phyloP scores from a whole-genome alignment of 2,888 invertebrate genomes.

The Pyrochroa serraticornis region DNA sequence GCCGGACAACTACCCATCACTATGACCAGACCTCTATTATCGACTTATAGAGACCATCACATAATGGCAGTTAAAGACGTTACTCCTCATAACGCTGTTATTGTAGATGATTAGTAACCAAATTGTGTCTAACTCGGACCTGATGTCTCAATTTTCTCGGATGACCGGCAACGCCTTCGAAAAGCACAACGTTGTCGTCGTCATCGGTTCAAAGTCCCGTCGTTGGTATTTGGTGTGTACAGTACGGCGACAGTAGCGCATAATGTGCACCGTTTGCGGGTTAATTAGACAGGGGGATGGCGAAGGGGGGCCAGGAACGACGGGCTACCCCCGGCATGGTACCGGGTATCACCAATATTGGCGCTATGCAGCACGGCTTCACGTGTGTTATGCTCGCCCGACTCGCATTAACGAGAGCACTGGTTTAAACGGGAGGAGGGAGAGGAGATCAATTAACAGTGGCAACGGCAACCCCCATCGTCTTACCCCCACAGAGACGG shows the following conservation, averaged over 20 bases:
- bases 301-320: slow-evolving; percentile 32
- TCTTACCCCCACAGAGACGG: slow-evolving; percentile 46
- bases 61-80: no score
- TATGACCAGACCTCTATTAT: no score
- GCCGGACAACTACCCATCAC: no score
- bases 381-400: slow-evolving; percentile 47
- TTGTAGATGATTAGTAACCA: not conserved
- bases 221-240: slow-evolving; percentile 17
- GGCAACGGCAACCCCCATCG: slow-evolving; percentile 43
- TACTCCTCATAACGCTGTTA: not conserved
- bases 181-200: no score
- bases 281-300: slow-evolving; percentile 53
- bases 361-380: slow-evolving; percentile 54
- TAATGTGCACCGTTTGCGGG: slow-evolving; percentile 56
- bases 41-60: no score
- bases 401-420: slow-evolving; percentile 44
- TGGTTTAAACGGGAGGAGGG: slow-evolving; percentile 43
- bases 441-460: slow-evolving; percentile 55
- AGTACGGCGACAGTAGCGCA: slow-evolving; percentile 48
- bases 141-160: no score
- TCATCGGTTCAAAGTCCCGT: slow-evolving; percentile 21
- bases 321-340: slow-evolving; percentile 46
- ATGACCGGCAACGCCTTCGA: no score
- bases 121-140: not conserved
- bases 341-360: slow-evolving; percentile 58